These are phyloP conservation scores for Xanthorhoe spadicearia DNA, from an alignment of 2,888 invertebrate species.

Conservation along the genomic window DNA sequence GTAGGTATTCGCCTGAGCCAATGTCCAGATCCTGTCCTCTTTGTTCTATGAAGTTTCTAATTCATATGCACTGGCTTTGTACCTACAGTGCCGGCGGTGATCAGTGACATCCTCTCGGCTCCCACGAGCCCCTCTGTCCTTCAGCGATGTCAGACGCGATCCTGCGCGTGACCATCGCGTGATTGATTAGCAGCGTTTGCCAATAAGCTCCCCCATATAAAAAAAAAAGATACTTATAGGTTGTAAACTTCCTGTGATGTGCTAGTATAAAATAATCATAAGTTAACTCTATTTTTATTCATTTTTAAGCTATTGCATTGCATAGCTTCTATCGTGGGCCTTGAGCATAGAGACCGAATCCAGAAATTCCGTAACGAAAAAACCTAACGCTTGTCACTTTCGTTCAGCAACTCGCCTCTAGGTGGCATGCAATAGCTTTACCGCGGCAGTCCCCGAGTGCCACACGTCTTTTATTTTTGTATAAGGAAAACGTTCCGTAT, in stretches of 20 bases:
- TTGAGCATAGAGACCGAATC: too few species aligned
- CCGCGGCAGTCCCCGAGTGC: too few species aligned
- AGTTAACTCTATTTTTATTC: too few species aligned
- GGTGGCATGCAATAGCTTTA: too few species aligned
- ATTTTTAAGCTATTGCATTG: too few species aligned
- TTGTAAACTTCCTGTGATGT: neutral
- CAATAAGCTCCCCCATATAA: slow-evolving; percentile 6
- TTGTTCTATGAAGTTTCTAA: neutral
- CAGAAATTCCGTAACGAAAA: too few species aligned
- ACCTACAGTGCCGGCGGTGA: slow-evolving; percentile 59
- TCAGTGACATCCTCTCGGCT: slow-evolving; percentile 72
- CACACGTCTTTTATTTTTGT: too few species aligned
- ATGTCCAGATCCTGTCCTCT: neutral
- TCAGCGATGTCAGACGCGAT: slow-evolving; percentile 36
- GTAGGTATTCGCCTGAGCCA: neutral
- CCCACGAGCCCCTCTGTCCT: slow-evolving; percentile 64
- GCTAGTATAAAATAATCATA: neutral
- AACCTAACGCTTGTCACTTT: too few species aligned
- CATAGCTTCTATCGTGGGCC: too few species aligned
- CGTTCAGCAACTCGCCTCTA: too few species aligned
- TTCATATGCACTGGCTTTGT: slow-evolving; percentile 6
- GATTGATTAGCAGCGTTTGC: slow-evolving; percentile 17
- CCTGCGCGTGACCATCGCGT: slow-evolving; percentile 45
- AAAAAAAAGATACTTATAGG: neutral
- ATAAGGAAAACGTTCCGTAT: too few species aligned